Percentiles rank a stretch among this genome's conserved stretches.
Conservation (phyloP, 1,140 invertebrate species). For the Tetranychus urticae region DNA sequence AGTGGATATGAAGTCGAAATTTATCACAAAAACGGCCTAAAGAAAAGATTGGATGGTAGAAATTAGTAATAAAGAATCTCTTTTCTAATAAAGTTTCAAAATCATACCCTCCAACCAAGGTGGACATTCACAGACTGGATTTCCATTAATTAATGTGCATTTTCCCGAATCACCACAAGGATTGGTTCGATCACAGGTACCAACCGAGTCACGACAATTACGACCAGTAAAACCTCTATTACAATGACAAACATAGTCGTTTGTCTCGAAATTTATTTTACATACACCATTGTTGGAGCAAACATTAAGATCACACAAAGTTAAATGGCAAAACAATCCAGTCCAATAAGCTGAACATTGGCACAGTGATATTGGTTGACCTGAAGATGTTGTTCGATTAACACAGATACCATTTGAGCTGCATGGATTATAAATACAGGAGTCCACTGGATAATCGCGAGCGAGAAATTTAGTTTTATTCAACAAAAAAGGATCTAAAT, state of each 20-base stretch:
- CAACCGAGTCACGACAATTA: conserved; percentile 34
- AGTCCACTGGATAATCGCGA: not conserved
- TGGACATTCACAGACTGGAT: conserved; percentile 39
- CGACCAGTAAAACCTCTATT: conserved; percentile 33
- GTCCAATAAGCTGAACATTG: conserved; percentile 3
- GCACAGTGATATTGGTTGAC: not conserved
- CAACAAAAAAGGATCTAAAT: not conserved
- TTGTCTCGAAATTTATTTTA: conserved; percentile 22
- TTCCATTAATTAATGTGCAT: conserved; percentile 28
- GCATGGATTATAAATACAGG: conserved; percentile 3
- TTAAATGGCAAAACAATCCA: conserved; percentile 41
- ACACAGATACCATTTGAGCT: not conserved
- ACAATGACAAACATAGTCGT: conserved; percentile 27
- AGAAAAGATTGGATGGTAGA: not conserved
- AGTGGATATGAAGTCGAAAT: conserved; percentile 35
- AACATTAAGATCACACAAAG: conserved; percentile 39
- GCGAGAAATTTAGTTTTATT: not conserved
- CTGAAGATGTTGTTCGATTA: not conserved
- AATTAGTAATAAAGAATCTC: not conserved
- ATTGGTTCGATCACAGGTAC: conserved; percentile 34
- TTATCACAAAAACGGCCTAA: conserved; percentile 30
- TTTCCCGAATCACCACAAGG: conserved; percentile 42
- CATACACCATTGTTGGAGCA: conserved; percentile 40
- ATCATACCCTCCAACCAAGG: conserved; percentile 39
- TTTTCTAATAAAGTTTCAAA: not conserved